A percentile compares a stretch with the other conserved stretches of the same genome.
Evolutionary conservation across 2,113 vertebrate genomes (phyloP).

Genomic region (Phyllostomus hastatus): DNA sequence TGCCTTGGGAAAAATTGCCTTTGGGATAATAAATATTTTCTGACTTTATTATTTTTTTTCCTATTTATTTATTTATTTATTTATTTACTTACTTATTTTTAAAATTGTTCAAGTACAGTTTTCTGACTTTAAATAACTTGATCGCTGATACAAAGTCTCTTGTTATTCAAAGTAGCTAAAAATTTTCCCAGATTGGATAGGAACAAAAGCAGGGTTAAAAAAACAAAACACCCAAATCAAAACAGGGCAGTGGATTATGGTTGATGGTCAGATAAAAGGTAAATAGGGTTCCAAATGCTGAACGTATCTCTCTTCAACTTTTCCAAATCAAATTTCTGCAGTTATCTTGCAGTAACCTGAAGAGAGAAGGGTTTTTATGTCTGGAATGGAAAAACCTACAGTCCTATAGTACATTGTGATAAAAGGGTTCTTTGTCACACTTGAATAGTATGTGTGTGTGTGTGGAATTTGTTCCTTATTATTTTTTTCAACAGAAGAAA

Average conservation of each 20-base stretch:
- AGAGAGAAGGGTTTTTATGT: slow-evolving; percentile 39
- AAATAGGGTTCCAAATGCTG: slow-evolving; percentile 37
- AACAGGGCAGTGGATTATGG: not conserved
- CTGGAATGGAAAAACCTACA: slow-evolving; percentile 33
- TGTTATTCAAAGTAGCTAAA: not conserved
- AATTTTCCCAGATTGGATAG: not conserved
- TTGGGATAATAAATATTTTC: slow-evolving; percentile 45
- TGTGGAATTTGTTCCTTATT: slow-evolving; percentile 41
- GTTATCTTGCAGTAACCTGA: slow-evolving; percentile 44
- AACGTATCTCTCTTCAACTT: not conserved
- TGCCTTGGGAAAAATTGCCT: slow-evolving; percentile 6
- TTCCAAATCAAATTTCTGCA: slow-evolving; percentile 40
- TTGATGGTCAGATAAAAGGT: slow-evolving; percentile 42
- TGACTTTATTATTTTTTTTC: not conserved
- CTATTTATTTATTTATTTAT: too few relatives aligned
- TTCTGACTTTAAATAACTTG: slow-evolving; percentile 44
- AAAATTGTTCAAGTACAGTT: not conserved
- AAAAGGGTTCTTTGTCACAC: slow-evolving; percentile 61
- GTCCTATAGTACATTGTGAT: not conserved
- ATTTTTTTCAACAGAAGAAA: slow-evolving; percentile 39
- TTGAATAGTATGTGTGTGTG: slow-evolving; percentile 58
- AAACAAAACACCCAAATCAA: not conserved
- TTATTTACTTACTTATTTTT: too few relatives aligned
- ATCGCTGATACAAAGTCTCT: not conserved
- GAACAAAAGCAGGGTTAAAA: slow-evolving; percentile 36